These are phyloP conservation scores for Neoarius graeffei DNA, from an alignment of 2,113 vertebrate species.

Conservation along the genomic window DNA sequence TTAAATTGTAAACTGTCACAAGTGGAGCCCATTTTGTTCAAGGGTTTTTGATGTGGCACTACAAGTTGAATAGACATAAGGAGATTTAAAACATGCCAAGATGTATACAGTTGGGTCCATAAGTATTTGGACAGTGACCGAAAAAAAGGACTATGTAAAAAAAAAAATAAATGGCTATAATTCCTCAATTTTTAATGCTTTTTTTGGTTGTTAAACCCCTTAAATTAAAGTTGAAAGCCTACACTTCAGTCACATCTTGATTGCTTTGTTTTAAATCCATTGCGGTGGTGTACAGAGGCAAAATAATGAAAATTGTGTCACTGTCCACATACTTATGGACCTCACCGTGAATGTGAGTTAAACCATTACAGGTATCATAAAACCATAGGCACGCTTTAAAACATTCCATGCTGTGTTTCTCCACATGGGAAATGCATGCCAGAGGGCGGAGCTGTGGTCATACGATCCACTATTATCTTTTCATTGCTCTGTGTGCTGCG, in stretches of 20 bases:
- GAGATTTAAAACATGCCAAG: background rate
- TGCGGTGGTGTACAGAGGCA: too few species aligned
- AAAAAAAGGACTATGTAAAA: too few species aligned
- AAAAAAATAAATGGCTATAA: too few species aligned
- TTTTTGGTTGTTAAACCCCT: too few species aligned
- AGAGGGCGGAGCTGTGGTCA: conserved; percentile 25
- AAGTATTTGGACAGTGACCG: too few species aligned
- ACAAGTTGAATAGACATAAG: background rate
- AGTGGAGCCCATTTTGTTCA: background rate
- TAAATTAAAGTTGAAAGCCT: too few species aligned
- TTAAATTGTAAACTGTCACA: background rate
- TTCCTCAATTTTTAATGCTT: too few species aligned
- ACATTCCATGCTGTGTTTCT: background rate
- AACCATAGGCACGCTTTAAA: background rate
- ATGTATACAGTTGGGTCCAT: background rate
- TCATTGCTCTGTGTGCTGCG: conserved; percentile 12
- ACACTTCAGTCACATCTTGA: too few species aligned
- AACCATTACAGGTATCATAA: background rate
- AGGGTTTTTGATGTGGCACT: background rate
- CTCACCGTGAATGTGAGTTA: background rate
- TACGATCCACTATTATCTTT: conserved; percentile 35
- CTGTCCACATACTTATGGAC: too few species aligned
- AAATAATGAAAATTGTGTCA: too few species aligned
- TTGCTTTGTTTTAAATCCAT: too few species aligned
- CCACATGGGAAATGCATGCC: conserved; percentile 1